Evolutionary conservation across 2,888 invertebrate species (phyloP).

Genomic region (Euplexia lucipara): DNA sequence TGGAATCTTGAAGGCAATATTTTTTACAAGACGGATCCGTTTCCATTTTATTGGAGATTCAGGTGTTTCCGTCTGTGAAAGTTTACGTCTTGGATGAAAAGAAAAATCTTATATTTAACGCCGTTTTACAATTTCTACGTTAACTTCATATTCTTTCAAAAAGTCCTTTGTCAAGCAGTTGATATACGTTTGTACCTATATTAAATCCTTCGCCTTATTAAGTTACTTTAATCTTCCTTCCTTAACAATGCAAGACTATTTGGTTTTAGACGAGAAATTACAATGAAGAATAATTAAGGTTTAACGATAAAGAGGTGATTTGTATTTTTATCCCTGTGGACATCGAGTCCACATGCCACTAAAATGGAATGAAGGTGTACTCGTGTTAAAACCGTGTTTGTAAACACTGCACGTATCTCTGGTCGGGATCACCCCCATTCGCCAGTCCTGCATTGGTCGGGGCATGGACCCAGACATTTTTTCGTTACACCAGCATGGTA

Average conservation of each 20-base stretch:
- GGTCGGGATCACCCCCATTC: conserved; percentile 69
- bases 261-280: neutral
- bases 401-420: conserved; percentile 78
- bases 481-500: conserved; percentile 63
- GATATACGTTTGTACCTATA: neutral
- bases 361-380: conserved; percentile 66
- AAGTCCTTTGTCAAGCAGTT: neutral
- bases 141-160: conserved; percentile 5
- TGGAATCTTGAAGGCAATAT: conserved; percentile 51
- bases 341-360: conserved; percentile 61
- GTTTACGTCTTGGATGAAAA: conserved; percentile 19
- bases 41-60: conserved; percentile 51
- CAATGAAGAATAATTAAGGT: conserved; percentile 36
- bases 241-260: neutral
- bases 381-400: conserved; percentile 70
- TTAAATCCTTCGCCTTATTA: conserved; percentile 2
- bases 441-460: conserved; percentile 68
- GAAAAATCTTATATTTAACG: conserved; percentile 16
- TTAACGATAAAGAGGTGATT: conserved; percentile 51
- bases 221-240: neutral
- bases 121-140: conserved; percentile 1
- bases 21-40: conserved; percentile 59
- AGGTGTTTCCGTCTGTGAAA: conserved; percentile 46
- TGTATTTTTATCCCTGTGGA: conserved; percentile 52
- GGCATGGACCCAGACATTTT: conserved; percentile 70